Base-by-base conservation (phyloP, 2,113 vertebrate genomes). In the Dasypus novemcinctus region DNA sequence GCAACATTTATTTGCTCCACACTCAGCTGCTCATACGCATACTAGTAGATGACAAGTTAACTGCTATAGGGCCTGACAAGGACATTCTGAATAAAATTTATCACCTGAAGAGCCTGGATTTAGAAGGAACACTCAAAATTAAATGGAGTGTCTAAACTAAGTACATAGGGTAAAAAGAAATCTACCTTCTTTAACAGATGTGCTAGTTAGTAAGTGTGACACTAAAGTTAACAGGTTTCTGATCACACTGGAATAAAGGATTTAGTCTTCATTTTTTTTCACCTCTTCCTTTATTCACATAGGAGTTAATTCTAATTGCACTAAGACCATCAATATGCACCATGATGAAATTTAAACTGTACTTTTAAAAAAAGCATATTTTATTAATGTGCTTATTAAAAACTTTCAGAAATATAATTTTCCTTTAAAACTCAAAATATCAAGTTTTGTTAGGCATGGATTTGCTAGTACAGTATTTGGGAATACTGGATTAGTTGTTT, bases 381-480 rank as follows among this genome's bases (percentile, higher is more conserved):
- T 80, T 61, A 91, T 29, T 90, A 74, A 20, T 84, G 33, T 82
- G 36, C 31, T 74, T 66, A 88, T 63, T 91, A 66, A 90, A 21
- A 72, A 18, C 15, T 43, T 71, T 61, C 43, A 69, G 46, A 84
- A 25, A 66, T 38, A 25, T 27, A 64, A 46, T 49, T 14, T 74
- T 95, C 23, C 36, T 31, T 66, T 57, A 90, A 76, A 71, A 43
- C 71, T 90, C 57, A 90, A 90, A 90, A 91, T n/a, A 21, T 49
- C 74, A 85, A 76, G 57, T 69, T 57, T 76, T 49, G 18, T 90
- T 66, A 93, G 59, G 49, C 14, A 90, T 27, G 11, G 15, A 14
- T 88, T 84, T 94, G 36, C 43, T 91, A 79, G 5, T 78, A 76
- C 4, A 82, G 63, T 85, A 33, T 88, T 59, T 64, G 54, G 72